These are phyloP conservation scores for Rotaria socialis DNA, from an alignment of 2,888 invertebrate species.

Conservation along the genomic window DNA sequence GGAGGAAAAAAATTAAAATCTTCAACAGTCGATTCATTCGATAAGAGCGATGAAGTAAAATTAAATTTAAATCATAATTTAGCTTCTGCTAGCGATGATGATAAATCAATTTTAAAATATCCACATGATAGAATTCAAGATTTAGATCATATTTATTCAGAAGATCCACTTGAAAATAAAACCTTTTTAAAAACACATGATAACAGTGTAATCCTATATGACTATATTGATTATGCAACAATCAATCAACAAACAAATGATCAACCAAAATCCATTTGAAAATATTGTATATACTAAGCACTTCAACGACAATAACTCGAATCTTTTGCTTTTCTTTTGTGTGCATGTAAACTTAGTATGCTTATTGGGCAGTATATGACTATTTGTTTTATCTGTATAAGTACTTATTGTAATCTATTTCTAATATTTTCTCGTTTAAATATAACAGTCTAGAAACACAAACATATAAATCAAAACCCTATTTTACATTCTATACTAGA, in stretches of 20 bases:
- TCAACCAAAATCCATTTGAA: neutral
- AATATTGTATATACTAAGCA: neutral
- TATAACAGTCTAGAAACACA: too few relatives aligned
- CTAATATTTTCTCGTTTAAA: too few relatives aligned
- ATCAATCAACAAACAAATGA: neutral
- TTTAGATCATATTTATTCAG: constrained; percentile 3
- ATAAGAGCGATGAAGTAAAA: neutral
- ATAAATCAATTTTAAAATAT: neutral
- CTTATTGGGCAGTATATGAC: too few relatives aligned
- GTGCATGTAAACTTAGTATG: too few relatives aligned
- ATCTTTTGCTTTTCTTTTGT: too few relatives aligned
- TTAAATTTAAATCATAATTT: neutral
- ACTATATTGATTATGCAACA: neutral
- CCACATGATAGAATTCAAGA: neutral
- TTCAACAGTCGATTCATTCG: neutral
- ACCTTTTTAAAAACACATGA: neutral
- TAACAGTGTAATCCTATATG: neutral
- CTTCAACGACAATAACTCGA: too few relatives aligned
- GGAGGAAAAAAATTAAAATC: neutral
- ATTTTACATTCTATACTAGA: too few relatives aligned
- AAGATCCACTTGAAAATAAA: neutral
- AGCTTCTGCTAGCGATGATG: neutral
- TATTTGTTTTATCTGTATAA: too few relatives aligned
- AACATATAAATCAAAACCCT: too few relatives aligned
- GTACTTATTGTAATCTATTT: too few relatives aligned